Evolutionary conservation across 2,888 invertebrate species (phyloP), one percentile per base, ranked within the genome.

Genomic region (Carterocephalus palaemon): DNA sequence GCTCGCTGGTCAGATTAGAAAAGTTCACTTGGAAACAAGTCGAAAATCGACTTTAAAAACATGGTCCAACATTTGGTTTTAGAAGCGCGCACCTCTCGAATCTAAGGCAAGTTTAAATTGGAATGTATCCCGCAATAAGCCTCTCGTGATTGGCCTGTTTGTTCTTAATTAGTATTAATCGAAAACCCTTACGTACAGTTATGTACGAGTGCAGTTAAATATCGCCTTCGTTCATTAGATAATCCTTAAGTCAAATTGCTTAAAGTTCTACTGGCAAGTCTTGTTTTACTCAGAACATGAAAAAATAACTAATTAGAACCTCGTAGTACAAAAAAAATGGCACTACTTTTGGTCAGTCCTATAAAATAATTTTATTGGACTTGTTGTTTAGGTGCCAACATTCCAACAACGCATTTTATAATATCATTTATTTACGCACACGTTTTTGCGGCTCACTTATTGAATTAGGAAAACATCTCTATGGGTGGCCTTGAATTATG

Each of bases 71-170:
- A 86, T 81, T 86, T 72, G 80, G 80, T 83, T 85, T 86, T 85
- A 76, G 78, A 83, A 75, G 70, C 74, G 60, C 70, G 66, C 61
- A 67, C 57, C 66, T 68, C 66, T 69, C 70, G 70, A 79, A 81
- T 83, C 77, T 79, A 79, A 79, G 75, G 77, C 72, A 85, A 86
- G 68, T 86, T 86, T 86, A 86, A 86, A 85, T 86, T 85, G 86
- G 84, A 85, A 85, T 83, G 82, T 82, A 85, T 81, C 84, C 81
- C 76, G 71, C 81, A 80, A 79, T 85, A 85, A 85, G 83, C 84
- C 81, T 75, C 77, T 75, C 70, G 72, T 76, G 85, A 86, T 84
- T 85, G 83, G 83, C 67, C 85, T 82, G 83, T 83, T 85, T 81
- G 79, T 77, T 80, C 75, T 77, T 83, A 86, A 86, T 85, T 84